Base-by-base conservation (phyloP, 2,113 vertebrate species). In the Protobothrops mucrosquamatus region DNA sequence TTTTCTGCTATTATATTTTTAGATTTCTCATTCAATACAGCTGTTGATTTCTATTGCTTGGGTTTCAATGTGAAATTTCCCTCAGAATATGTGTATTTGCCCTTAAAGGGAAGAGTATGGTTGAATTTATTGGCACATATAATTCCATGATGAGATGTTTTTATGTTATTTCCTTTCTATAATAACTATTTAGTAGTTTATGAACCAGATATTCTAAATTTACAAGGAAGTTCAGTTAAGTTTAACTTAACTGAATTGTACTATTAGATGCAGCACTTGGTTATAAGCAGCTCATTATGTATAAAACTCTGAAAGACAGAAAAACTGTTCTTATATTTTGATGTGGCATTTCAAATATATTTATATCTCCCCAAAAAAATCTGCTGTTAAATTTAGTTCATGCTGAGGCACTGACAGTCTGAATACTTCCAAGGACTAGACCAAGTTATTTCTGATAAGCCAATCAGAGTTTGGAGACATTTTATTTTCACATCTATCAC, bases 181-280 rank as follows among this genome's bases (percentile, higher is more conserved):
- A 48, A 1, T 89, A 89, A 93, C 85, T 93, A 90, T 94, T 90
- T 61, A 29, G 92, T 18, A 15, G 64, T 94, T 61, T 89, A 93
- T 89, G 87, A 96, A 94, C 29, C 74, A 48, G 89, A 92, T 52
- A 88, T 39, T 91, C 64, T 74, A 91, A 55, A 92, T 91, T 96
- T 94, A 87, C 74, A 94, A 91, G 95, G 94, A 92, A 90, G 93
- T 48, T 55, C 52, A 9, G 55, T 22, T 96, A 55, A 90, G 92
- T 89, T 88, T 94, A 93, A 94, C 91, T 93, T 95, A 96, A 96
- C 86, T 93, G 59, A 95, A 96, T 94, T 93, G 92, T 43, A 15
- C 55, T 93, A 92, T 92, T 95, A 95, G 92, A 95, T 94, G 93
- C 96, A 92, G 94, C 96, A 89, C 93, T 95, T 94, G 89, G 89